These are phyloP conservation scores for Oophaga pumilio DNA, from an alignment of 2,113 vertebrate genomes.

Conservation along the genomic window DNA sequence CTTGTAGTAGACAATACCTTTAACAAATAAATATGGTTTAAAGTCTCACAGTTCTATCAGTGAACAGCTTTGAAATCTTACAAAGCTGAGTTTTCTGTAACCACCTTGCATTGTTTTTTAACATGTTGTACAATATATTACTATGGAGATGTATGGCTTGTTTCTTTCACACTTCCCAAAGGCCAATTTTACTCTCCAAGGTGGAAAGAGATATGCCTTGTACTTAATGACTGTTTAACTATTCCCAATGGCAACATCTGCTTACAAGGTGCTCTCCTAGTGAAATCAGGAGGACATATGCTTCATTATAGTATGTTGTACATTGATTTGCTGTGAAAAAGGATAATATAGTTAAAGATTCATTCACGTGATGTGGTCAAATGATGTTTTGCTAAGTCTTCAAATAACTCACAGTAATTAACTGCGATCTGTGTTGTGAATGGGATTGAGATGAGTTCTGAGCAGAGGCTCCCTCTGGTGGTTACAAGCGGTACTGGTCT, in stretches of 20 bases:
- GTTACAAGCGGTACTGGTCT: too few species aligned
- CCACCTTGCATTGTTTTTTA: conserved; percentile 1
- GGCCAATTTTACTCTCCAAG: conserved; percentile 31
- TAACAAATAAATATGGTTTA: too few species aligned
- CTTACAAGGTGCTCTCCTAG: not conserved
- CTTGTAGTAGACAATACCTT: too few species aligned
- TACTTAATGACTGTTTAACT: conserved; percentile 16
- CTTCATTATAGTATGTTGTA: not conserved
- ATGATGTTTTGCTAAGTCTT: too few species aligned
- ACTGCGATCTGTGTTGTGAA: too few species aligned
- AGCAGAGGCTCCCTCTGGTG: too few species aligned
- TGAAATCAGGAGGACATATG: not conserved
- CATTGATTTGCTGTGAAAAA: not conserved
- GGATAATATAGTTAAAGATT: too few species aligned
- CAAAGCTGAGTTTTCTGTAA: conserved; percentile 5
- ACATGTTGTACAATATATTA: conserved; percentile 38
- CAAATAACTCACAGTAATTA: too few species aligned
- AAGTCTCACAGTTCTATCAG: too few species aligned
- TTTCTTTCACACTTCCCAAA: conserved; percentile 33
- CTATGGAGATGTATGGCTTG: conserved; percentile 41
- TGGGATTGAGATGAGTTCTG: too few species aligned
- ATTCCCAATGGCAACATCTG: not conserved
- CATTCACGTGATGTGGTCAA: too few species aligned
- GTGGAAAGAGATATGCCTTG: conserved; percentile 12
- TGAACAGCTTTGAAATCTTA: conserved; percentile 16